A percentile compares a stretch with the other conserved stretches of the same genome.
Evolutionary conservation across 2,888 invertebrate genomes (phyloP).

Genomic region (Eulithis testata): DNA sequence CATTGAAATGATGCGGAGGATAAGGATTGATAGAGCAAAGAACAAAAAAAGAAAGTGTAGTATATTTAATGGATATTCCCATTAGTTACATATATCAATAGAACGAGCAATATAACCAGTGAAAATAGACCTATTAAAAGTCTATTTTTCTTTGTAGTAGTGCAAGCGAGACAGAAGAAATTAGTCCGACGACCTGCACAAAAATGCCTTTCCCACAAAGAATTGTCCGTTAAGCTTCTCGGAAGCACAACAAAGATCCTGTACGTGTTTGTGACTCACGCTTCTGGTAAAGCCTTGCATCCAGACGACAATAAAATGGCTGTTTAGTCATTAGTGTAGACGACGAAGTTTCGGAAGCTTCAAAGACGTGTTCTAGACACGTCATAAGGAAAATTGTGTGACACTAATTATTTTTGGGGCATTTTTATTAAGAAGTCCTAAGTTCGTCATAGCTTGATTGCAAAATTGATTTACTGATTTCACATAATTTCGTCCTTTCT

Average conservation of each 20-base stretch:
- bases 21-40: too few relatives aligned
- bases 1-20: too few relatives aligned
- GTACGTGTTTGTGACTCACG: constrained; percentile 75
- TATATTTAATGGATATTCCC: too few relatives aligned
- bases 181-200: constrained; percentile 77
- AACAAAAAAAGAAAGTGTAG: too few relatives aligned
- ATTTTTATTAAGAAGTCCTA: constrained; percentile 1
- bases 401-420: neutral
- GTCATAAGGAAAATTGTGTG: neutral
- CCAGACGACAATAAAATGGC: constrained; percentile 55
- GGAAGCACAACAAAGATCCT: constrained; percentile 83
- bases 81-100: too few relatives aligned
- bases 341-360: neutral
- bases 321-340: neutral
- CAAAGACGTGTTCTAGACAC: too few relatives aligned
- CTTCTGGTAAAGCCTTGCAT: constrained; percentile 59
- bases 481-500: constrained; percentile 9
- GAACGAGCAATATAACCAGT: too few relatives aligned
- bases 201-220: constrained; percentile 79
- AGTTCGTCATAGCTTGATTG: constrained; percentile 15
- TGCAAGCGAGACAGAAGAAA: constrained; percentile 69
- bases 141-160: constrained; percentile 45
- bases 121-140: too few relatives aligned
- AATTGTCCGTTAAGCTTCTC: constrained; percentile 72
- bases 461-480: constrained; percentile 10